phyloP scores from a whole-genome alignment of 2,113 vertebrate genomes.

The Syrrhaptes paradoxus region DNA sequence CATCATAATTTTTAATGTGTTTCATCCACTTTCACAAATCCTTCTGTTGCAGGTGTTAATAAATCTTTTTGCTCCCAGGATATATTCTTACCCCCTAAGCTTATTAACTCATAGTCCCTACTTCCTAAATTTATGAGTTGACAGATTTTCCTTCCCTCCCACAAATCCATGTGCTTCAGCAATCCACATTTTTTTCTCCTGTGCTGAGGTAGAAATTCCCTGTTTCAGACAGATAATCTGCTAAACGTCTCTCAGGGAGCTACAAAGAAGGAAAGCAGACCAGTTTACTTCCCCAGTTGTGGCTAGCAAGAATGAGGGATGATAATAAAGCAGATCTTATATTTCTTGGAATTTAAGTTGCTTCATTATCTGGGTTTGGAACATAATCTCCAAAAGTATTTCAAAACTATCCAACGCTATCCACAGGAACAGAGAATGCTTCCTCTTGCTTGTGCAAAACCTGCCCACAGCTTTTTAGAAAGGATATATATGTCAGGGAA shows the following conservation, averaged over 20 bases:
- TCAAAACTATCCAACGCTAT: neutral
- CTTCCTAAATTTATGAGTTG: conserved; percentile 3
- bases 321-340: neutral
- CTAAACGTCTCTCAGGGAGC: neutral
- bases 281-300: neutral
- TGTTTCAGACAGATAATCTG: conserved; percentile 8
- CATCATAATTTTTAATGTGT: neutral
- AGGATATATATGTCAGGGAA: neutral
- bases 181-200: neutral
- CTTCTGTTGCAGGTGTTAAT: neutral
- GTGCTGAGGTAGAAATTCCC: conserved; percentile 4
- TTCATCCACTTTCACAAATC: neutral
- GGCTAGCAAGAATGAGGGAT: neutral
- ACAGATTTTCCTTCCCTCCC: conserved; percentile 27
- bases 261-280: neutral
- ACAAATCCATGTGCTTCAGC: conserved; percentile 26
- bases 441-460: neutral
- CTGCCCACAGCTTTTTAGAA: neutral
- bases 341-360: neutral
- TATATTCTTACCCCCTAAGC: conserved; percentile 22
- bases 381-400: neutral
- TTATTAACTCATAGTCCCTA: neutral
- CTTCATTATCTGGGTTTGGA: neutral
- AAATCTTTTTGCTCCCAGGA: conserved; percentile 30
- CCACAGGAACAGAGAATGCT: neutral